phyloP scores from a whole-genome alignment of 2,888 invertebrate species.

The Molanna angustata region DNA sequence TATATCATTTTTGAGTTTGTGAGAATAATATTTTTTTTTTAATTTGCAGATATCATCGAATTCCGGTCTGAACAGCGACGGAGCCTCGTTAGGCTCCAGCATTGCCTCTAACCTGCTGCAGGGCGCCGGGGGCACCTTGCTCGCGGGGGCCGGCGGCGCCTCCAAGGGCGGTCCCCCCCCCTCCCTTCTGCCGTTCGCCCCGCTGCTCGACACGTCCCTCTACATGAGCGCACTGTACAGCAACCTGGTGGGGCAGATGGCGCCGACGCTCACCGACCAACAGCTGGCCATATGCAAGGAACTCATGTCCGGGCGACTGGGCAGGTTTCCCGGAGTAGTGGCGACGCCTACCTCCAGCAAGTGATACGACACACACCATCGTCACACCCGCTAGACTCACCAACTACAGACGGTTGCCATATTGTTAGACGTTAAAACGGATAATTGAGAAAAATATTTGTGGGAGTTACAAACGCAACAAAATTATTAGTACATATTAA shows the following conservation, averaged over 20 bases:
- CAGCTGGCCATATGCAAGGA: slow-evolving; percentile 49
- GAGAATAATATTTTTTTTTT: too few relatives aligned
- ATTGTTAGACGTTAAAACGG: too few relatives aligned
- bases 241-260: slow-evolving; percentile 41
- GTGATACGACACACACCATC: too few relatives aligned
- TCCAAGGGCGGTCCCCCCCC: slow-evolving; percentile 35
- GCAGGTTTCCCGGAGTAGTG: slow-evolving; percentile 12
- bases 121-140: slow-evolving; percentile 30
- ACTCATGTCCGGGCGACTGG: slow-evolving; percentile 40
- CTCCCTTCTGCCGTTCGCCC: slow-evolving; percentile 34
- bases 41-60: too few relatives aligned
- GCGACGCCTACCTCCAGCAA: slow-evolving; percentile 25
- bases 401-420: too few relatives aligned
- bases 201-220: slow-evolving; percentile 43
- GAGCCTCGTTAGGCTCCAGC: slow-evolving; percentile 37
- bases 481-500: too few relatives aligned
- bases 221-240: slow-evolving; percentile 48
- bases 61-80: background rate
- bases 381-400: too few relatives aligned
- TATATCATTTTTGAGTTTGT: too few relatives aligned
- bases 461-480: too few relatives aligned
- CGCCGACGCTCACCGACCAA: slow-evolving; percentile 41
- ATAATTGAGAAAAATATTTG: too few relatives aligned
- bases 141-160: slow-evolving; percentile 22
- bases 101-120: slow-evolving; percentile 35